Evolutionary conservation across 2,797 vertebrate species (phyloP).

Genomic region (Eleutherodactylus coqui): DNA sequence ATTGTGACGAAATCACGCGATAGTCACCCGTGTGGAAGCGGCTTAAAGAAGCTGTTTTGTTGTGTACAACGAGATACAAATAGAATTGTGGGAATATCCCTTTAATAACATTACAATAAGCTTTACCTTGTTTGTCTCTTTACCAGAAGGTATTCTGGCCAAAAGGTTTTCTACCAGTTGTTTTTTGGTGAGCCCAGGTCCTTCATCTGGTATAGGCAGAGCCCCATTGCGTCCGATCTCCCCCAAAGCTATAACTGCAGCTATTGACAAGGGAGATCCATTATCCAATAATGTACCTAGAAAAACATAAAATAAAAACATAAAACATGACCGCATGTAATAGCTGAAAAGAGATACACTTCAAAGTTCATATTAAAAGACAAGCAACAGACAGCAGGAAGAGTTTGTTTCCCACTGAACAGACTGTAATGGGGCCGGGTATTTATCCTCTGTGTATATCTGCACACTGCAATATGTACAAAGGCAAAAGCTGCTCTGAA

Average conservation of each 20-base stretch:
- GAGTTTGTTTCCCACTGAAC: too few relatives aligned
- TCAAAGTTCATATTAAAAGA: neutral
- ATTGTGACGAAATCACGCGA: too few relatives aligned
- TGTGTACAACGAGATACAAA: too few relatives aligned
- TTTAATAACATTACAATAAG: neutral
- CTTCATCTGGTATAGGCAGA: constrained; percentile 87
- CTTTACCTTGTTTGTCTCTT: constrained; percentile 93
- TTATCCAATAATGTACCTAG: constrained; percentile 91
- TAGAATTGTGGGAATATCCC: too few relatives aligned
- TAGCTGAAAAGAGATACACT: neutral
- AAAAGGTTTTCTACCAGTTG: constrained; percentile 90
- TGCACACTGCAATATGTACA: too few relatives aligned
- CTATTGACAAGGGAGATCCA: constrained; percentile 84
- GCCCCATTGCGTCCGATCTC: constrained; percentile 93
- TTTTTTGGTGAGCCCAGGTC: constrained; percentile 89
- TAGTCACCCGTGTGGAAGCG: too few relatives aligned
- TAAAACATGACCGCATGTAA: neutral
- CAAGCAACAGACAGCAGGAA: too few relatives aligned
- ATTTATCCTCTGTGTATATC: too few relatives aligned
- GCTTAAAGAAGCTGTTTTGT: too few relatives aligned
- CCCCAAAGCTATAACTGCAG: constrained; percentile 91
- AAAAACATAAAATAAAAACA: constrained; percentile 40
- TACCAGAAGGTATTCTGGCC: constrained; percentile 90
- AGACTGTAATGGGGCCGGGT: too few relatives aligned
- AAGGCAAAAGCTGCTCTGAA: too few relatives aligned